phyloP scores from a whole-genome alignment of 2,797 vertebrate species.

The Serranus cabrilla region DNA sequence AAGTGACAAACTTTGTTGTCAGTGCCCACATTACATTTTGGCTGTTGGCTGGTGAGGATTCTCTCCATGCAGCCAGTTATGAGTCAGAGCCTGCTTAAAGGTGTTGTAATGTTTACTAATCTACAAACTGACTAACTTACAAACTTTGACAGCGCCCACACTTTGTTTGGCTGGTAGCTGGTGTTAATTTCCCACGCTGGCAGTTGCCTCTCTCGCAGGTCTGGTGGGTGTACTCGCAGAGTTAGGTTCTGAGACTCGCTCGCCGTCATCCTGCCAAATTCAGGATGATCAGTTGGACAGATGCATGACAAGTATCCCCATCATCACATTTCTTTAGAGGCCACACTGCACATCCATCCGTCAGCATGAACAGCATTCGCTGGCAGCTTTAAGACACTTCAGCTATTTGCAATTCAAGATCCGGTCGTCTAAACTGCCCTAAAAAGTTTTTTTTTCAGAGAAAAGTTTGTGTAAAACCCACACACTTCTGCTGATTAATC shows the following conservation, averaged over 20 bases:
- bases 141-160: conserved; percentile 58
- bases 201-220: conserved; percentile 53
- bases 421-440: conserved; percentile 6
- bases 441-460: conserved; percentile 18
- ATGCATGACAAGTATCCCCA: conserved; percentile 31
- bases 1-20: conserved; percentile 49
- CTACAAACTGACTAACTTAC: conserved; percentile 51
- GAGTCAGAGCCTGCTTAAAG: conserved; percentile 59
- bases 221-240: conserved; percentile 47
- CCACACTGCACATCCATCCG: conserved; percentile 18
- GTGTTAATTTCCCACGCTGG: conserved; percentile 70
- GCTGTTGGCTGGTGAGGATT: conserved; percentile 31
- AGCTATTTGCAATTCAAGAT: conserved; percentile 36
- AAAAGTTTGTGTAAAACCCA: conserved; percentile 11
- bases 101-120: conserved; percentile 62
- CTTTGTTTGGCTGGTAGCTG: conserved; percentile 57
- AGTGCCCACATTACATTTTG: conserved; percentile 43
- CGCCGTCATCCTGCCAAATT: conserved; percentile 34
- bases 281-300: conserved; percentile 38
- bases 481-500: conserved; percentile 31
- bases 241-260: conserved; percentile 40
- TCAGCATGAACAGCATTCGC: conserved; percentile 27
- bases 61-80: conserved; percentile 38
- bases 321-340: conserved; percentile 25
- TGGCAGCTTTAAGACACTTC: not conserved